phyloP scores from a whole-genome alignment of 2,888 invertebrate species.

The Xestia rhomboidea region DNA sequence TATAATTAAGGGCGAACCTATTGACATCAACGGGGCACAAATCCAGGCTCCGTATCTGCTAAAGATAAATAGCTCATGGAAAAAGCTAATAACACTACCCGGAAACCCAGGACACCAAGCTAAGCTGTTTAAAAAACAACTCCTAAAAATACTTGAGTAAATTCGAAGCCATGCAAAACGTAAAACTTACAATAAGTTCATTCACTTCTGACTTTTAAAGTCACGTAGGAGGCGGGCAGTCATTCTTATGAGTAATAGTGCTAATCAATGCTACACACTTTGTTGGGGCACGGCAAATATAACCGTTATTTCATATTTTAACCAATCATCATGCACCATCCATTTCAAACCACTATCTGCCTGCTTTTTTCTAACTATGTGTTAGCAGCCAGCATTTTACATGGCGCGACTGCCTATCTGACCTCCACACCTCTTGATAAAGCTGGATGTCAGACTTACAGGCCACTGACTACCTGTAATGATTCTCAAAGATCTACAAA shows the following conservation, averaged over 20 bases:
- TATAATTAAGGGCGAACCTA: no score
- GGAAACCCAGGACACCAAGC: background rate
- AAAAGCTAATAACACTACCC: background rate
- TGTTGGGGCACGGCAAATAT: background rate
- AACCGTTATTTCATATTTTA: background rate
- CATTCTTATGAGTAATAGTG: slow-evolving; percentile 7
- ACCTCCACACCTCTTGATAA: no score
- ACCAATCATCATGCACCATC: no score
- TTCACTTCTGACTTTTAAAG: background rate
- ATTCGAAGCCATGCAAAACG: background rate
- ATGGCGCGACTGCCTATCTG: no score
- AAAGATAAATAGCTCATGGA: background rate
- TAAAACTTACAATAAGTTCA: slow-evolving; percentile 7
- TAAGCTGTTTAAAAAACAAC: no score
- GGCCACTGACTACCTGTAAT: no score
- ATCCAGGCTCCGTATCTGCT: background rate
- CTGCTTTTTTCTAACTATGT: no score
- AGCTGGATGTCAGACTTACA: no score
- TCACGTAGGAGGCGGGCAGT: background rate
- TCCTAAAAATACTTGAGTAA: background rate
- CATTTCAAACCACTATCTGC: no score
- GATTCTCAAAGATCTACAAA: no score
- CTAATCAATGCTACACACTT: slow-evolving; percentile 7
- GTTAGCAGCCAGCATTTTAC: no score
- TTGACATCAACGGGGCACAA: background rate